Conservation (phyloP, 1,140 invertebrate genomes). For the Cyrtorhinus lividipennis region DNA sequence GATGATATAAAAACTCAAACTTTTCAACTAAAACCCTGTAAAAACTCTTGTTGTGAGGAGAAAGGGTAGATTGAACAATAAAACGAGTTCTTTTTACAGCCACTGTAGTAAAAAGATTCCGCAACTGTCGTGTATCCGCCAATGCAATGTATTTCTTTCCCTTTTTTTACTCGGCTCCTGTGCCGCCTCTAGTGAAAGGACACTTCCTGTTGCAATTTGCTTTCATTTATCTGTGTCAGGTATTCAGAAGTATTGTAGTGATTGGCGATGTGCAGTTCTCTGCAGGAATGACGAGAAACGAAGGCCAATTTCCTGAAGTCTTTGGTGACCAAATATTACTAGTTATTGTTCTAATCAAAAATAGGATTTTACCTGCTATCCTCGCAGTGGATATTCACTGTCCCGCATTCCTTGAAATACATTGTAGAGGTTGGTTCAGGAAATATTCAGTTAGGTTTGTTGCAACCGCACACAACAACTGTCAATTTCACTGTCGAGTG, state of each 20-base stretch:
- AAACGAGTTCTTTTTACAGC: neutral
- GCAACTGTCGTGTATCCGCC: neutral
- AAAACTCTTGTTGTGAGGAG: neutral
- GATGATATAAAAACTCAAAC: neutral
- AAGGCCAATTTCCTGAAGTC: neutral
- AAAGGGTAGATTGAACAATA: neutral
- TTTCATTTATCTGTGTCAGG: neutral
- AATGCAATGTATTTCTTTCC: neutral
- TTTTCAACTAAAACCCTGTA: slow-evolving; percentile 4
- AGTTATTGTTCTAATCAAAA: too few relatives aligned
- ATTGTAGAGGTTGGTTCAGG: too few relatives aligned
- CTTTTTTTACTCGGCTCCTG: too few relatives aligned
- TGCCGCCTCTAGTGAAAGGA: neutral
- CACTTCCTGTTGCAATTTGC: neutral
- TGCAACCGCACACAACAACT: too few relatives aligned
- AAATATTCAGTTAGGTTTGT: too few relatives aligned
- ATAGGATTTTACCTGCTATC: too few relatives aligned
- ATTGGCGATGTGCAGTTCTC: too few relatives aligned
- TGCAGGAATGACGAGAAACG: neutral
- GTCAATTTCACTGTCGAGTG: too few relatives aligned
- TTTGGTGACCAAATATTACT: neutral
- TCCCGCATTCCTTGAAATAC: too few relatives aligned
- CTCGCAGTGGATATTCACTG: too few relatives aligned
- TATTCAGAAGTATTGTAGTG: neutral
- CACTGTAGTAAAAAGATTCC: neutral